Percentiles rank a stretch among this genome's conserved stretches.
phyloP scores from a whole-genome alignment of 2,888 invertebrate species.

The Cryptops parisi region DNA sequence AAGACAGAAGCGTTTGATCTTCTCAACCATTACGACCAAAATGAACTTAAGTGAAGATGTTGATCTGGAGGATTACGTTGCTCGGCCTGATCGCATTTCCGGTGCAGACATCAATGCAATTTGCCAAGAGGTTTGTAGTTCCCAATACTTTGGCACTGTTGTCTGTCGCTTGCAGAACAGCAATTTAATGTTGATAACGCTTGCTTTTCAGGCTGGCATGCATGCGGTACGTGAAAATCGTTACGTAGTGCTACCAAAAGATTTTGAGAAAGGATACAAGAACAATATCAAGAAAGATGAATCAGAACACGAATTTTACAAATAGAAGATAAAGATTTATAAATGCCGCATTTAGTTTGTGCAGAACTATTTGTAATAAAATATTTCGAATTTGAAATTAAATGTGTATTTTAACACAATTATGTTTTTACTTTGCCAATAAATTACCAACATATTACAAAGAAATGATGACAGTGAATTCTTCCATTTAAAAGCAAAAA shows the following conservation, averaged over 20 bases:
- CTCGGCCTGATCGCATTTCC: conserved; percentile 94
- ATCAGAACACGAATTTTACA: conserved; percentile 98
- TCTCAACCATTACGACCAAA: conserved; percentile 90
- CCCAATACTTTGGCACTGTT: not conserved
- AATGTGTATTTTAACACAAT: not conserved
- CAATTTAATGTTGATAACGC: conserved; percentile 1
- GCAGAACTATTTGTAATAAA: not conserved
- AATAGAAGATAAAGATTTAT: no score
- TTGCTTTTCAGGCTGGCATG: conserved; percentile 71
- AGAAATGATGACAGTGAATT: no score
- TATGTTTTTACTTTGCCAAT: no score
- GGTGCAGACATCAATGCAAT: conserved; percentile 99
- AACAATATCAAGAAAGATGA: conserved; percentile 99
- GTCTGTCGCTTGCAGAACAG: not conserved
- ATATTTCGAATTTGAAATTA: not conserved
- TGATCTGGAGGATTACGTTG: conserved; percentile 97
- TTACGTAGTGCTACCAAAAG: conserved; percentile 95
- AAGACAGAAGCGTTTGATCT: conserved; percentile 80
- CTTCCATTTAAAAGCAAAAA: no score
- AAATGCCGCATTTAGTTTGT: not conserved
- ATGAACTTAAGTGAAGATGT: conserved; percentile 99
- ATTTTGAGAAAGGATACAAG: conserved; percentile 99
- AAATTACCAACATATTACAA: no score
- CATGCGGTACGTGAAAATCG: conserved; percentile 98
- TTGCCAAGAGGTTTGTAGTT: conserved; percentile 64